Conservation (phyloP, 2,113 vertebrate species). For the Tor tambroides region DNA sequence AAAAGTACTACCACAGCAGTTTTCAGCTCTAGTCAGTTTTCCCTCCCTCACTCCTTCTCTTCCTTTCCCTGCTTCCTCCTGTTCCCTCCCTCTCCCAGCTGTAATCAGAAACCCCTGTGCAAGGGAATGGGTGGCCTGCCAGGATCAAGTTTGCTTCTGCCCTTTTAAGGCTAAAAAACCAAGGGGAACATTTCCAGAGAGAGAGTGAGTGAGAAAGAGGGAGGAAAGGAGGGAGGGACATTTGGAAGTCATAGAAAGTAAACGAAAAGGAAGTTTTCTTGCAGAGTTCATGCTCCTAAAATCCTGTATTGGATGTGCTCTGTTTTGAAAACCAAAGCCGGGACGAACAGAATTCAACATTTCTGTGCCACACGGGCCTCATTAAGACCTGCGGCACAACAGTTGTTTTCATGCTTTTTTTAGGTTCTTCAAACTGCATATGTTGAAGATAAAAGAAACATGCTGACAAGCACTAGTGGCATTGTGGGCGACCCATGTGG, state of each 20-base stretch:
- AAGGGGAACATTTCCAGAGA: slow-evolving; percentile 71
- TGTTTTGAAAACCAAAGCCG: slow-evolving; percentile 34
- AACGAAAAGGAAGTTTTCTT: slow-evolving; percentile 70
- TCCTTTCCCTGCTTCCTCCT: slow-evolving; percentile 38
- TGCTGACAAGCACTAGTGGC: background rate
- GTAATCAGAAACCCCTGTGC: slow-evolving; percentile 76
- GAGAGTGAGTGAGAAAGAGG: slow-evolving; percentile 51
- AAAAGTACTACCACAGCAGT: slow-evolving; percentile 63
- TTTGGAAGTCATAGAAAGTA: slow-evolving; percentile 69
- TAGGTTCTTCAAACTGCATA: background rate
- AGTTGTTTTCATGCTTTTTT: slow-evolving; percentile 10
- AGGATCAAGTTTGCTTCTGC: slow-evolving; percentile 81
- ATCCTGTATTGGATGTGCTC: slow-evolving; percentile 28
- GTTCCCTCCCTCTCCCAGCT: slow-evolving; percentile 59
- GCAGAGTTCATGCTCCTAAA: slow-evolving; percentile 26
- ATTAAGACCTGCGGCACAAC: background rate
- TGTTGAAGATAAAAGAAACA: background rate
- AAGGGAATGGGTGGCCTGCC: slow-evolving; percentile 75
- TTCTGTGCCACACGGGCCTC: background rate
- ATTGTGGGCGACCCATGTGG: background rate
- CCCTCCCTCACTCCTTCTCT: slow-evolving; percentile 44
- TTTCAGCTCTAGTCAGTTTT: slow-evolving; percentile 51
- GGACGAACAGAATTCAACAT: background rate
- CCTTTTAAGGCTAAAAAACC: slow-evolving; percentile 84
- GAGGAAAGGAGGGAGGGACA: slow-evolving; percentile 51